Evolutionary conservation across 1,140 invertebrate species (phyloP), one percentile per base, ranked within the genome.

Genomic region (Heliconius congener): DNA sequence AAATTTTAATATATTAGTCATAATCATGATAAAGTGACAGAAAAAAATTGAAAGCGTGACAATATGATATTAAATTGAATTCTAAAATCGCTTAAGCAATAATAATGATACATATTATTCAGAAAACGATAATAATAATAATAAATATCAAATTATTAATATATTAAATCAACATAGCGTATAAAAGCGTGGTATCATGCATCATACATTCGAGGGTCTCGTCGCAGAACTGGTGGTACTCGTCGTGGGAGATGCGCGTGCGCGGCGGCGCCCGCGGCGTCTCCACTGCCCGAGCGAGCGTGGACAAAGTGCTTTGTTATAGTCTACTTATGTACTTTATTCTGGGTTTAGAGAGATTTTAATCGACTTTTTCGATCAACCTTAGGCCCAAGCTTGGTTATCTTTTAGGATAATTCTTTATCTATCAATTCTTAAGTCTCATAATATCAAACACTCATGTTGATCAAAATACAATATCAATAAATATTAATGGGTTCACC

Each of bases 171-270:
- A 66, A 66, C 23, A 66, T 66, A 66, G 60, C 60, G 9, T 66
- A 30, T 66, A 66, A 66, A 66, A 66, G 60, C 60, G 60, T 66
- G 23, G 60, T 60, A 60, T 73, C 82, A 89, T 88, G 89, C 87
- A 80, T 86, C 94, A 90, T 97, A 97, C 96, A 97, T 96, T 97
- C 97, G 78, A 98, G 95, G 85, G 96, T 96, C 83, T 95, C 95
- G 94, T 97, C 97, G 93, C 96, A 97, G 94, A 97, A 97, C 90
- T 96, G 96, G 90, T 97, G 96, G 91, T 97, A 97, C 88, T 97
- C 97, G 89, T 97, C 96, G 87, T 96, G 95, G 6, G 96, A 96
- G 83, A 96, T 95, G 84, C 95, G 91, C 23, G 94, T 90, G 80
- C 94, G 90, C 57, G 94, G 94, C 79, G 94, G 94, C 74, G 93